Evolutionary conservation across 2,888 invertebrate species (phyloP).

Genomic region (Notodonta ziczac): DNA sequence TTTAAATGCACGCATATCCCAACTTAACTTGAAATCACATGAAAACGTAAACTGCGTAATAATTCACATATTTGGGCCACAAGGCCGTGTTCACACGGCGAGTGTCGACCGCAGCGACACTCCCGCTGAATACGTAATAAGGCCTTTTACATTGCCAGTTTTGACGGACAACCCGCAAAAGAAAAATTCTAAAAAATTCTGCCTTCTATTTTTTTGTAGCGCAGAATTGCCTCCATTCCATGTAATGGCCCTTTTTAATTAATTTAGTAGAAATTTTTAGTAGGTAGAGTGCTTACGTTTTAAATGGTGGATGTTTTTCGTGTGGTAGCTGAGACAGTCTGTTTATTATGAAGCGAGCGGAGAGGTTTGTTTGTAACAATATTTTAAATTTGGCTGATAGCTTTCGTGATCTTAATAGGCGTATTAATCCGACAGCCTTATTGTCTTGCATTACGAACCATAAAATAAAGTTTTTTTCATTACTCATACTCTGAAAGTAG

Average conservation of each 20-base stretch:
- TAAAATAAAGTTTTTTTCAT: too few species aligned
- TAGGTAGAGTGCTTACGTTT: conserved; percentile 5
- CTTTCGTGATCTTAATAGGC: too few species aligned
- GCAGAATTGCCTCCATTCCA: conserved; percentile 27
- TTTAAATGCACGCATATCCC: conserved; percentile 1
- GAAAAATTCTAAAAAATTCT: conserved; percentile 12
- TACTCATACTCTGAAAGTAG: too few species aligned
- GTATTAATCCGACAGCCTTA: too few species aligned
- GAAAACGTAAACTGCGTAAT: conserved; percentile 25
- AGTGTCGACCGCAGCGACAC: conserved; percentile 25
- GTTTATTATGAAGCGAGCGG: background rate
- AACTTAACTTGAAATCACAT: conserved; percentile 12
- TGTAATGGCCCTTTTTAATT: conserved; percentile 37
- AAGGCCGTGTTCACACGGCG: conserved; percentile 28
- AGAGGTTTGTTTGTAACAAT: background rate
- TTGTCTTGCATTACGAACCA: too few species aligned
- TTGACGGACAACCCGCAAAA: conserved; percentile 26
- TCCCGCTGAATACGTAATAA: conserved; percentile 36
- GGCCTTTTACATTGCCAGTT: conserved; percentile 2
- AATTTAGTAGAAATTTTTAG: conserved; percentile 27
- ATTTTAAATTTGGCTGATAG: background rate
- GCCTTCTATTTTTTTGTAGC: conserved; percentile 20
- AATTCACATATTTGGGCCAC: conserved; percentile 22
- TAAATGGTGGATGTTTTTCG: conserved; percentile 14
- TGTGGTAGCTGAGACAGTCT: conserved; percentile 15